Base-by-base conservation (phyloP, 2,888 invertebrate genomes). In the Agrilus cyanescens region DNA sequence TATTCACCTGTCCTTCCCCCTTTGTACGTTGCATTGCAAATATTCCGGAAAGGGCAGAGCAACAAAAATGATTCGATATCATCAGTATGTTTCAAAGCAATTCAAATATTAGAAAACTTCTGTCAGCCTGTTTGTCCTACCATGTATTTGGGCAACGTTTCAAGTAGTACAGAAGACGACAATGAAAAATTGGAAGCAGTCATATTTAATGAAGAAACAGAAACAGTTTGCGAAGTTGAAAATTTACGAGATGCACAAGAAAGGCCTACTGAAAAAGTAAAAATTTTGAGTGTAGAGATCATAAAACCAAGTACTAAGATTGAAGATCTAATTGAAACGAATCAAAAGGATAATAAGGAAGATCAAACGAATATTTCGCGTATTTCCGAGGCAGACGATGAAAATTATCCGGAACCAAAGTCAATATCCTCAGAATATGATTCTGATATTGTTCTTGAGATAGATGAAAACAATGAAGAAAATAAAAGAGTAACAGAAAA, bases 41-140 rank as follows among this genome's bases (percentile, higher is more conserved):
- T 50, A n/a, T 41, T 51, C 37, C 30, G 37, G 7, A 42, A 37
- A 34, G 49, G 51, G 13, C 45, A 43, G 37, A 40, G 18, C 12
- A 37, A 43, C 38, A 38, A 20, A 4, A 39, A 47, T 41, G 29
- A 40, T 16, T 16, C 37, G 8, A 49, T 51, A 30, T 40, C 40
- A 15, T 12, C 32, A 7, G 20, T 38, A 29, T 51, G 48, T 36
- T 12, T 30, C 10, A 35, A 16, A 18, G 49, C 46, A 32, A 32
- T 45, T n/a, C 34, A 37, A 15, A 3, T 34, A 10, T 38, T 47
- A 14, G 47, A 45, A 32, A 40, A 38, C 13, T 14, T 47, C 10
- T 45, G 42, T 16, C 47, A 47, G 31, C 39, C 45, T 7, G 32
- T 40, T 18, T 43, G 47, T 18, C 45, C 47, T 3, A 32, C 43